phyloP scores from a whole-genome alignment of 2,888 invertebrate genomes.

The Coenonympha arcania region DNA sequence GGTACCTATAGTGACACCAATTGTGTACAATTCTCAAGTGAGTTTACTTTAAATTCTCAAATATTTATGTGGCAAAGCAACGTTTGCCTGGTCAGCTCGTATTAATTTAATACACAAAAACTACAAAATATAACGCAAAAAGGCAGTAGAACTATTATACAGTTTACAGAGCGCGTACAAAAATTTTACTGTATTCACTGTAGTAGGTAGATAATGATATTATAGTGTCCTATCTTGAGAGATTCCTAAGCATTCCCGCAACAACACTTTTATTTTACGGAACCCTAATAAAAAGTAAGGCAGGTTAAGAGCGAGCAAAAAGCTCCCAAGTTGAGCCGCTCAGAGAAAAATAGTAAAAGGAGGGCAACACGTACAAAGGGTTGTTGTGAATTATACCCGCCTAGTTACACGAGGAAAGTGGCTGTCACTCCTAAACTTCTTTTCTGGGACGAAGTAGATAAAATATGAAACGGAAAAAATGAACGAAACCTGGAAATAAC shows the following conservation, averaged over 20 bases:
- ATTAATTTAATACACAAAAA: too few species aligned
- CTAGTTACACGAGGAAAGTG: not conserved
- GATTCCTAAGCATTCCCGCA: not conserved
- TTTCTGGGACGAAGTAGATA: not conserved
- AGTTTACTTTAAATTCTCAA: too few species aligned
- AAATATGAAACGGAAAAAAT: too few species aligned
- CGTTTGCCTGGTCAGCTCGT: too few species aligned
- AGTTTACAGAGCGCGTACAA: too few species aligned
- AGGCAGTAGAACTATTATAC: too few species aligned
- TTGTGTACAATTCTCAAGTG: too few species aligned
- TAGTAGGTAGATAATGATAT: not conserved
- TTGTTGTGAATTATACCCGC: not conserved
- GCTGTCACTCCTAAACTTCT: not conserved
- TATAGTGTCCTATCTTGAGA: not conserved
- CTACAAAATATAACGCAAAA: too few species aligned
- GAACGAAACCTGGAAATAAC: too few species aligned
- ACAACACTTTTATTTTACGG: not conserved
- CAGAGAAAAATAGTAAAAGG: not conserved
- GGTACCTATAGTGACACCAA: too few species aligned
- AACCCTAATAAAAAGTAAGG: conserved; percentile 1
- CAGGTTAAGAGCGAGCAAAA: conserved; percentile 1
- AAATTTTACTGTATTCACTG: not conserved
- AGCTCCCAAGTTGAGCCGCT: not conserved
- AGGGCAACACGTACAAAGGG: not conserved
- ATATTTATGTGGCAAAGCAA: too few species aligned